phyloP scores from a whole-genome alignment of 2,888 invertebrate species.

The Heliconius charithonia region DNA sequence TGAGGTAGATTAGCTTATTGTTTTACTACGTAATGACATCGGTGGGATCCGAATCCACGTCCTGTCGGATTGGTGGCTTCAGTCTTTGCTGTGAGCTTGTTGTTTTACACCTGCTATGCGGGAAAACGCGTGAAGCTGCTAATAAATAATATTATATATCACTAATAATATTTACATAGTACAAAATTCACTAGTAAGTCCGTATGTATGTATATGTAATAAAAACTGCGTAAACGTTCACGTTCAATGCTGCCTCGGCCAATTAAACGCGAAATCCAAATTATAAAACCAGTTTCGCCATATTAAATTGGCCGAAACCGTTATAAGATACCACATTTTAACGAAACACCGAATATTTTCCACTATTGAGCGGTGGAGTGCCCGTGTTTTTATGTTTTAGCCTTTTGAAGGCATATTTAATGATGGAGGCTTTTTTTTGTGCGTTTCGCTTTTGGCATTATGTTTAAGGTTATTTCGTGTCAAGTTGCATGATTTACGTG shows the following conservation, averaged over 20 bases:
- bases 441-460: slow-evolving; percentile 7
- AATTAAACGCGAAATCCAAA: slow-evolving; percentile 62
- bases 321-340: slow-evolving; percentile 53
- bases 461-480: slow-evolving; percentile 10
- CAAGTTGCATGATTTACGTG: slow-evolving; percentile 7
- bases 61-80: too few relatives aligned
- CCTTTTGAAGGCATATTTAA: slow-evolving; percentile 26
- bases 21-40: too few relatives aligned
- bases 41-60: too few relatives aligned
- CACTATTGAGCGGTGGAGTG: slow-evolving; percentile 27
- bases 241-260: slow-evolving; percentile 44
- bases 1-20: too few relatives aligned
- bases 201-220: neutral
- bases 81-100: too few relatives aligned
- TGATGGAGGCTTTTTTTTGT: slow-evolving; percentile 19
- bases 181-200: neutral
- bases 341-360: slow-evolving; percentile 40
- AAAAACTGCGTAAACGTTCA: slow-evolving; percentile 30
- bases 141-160: neutral
- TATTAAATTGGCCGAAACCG: slow-evolving; percentile 56
- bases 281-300: slow-evolving; percentile 50
- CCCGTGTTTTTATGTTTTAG: slow-evolving; percentile 27
- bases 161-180: neutral
- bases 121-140: too few relatives aligned
- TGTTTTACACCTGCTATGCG: too few relatives aligned